A percentile compares a stretch with the other conserved stretches of the same genome.
Evolutionary conservation across 2,797 vertebrate genomes (phyloP).

Genomic region (Molothrus aeneus): DNA sequence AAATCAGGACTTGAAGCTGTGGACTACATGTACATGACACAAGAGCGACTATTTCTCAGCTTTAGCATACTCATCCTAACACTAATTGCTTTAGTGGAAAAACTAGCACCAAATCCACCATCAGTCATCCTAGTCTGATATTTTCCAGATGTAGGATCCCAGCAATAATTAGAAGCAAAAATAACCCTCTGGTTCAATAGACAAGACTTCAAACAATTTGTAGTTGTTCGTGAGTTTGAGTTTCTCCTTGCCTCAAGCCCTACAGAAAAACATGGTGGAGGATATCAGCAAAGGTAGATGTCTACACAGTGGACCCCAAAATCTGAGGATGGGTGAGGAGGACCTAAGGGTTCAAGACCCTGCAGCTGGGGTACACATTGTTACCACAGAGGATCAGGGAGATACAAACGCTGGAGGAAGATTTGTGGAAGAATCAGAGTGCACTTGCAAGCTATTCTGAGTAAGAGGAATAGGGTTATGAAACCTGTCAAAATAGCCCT

Average conservation of each 20-base stretch:
- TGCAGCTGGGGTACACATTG: accelerated
- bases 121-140: neutral
- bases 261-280: neutral
- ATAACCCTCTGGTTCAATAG: neutral
- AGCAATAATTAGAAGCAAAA: neutral
- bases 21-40: neutral
- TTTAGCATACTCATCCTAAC: neutral
- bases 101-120: neutral
- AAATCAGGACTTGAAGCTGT: neutral
- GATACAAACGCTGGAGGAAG: neutral
- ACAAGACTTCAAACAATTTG: neutral
- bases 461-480: constrained; percentile 46
- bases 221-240: neutral
- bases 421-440: constrained; percentile 25
- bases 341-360: neutral
- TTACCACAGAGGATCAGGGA: neutral
- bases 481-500: constrained; percentile 32
- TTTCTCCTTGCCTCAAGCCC: neutral
- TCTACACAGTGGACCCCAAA: neutral
- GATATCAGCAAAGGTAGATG: neutral
- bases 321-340: neutral
- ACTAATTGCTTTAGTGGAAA: neutral
- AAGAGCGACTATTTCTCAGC: neutral
- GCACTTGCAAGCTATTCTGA: neutral
- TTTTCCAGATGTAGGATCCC: neutral